phyloP scores from a whole-genome alignment of 2,113 vertebrate species.

The Hippocampus barbouri region DNA sequence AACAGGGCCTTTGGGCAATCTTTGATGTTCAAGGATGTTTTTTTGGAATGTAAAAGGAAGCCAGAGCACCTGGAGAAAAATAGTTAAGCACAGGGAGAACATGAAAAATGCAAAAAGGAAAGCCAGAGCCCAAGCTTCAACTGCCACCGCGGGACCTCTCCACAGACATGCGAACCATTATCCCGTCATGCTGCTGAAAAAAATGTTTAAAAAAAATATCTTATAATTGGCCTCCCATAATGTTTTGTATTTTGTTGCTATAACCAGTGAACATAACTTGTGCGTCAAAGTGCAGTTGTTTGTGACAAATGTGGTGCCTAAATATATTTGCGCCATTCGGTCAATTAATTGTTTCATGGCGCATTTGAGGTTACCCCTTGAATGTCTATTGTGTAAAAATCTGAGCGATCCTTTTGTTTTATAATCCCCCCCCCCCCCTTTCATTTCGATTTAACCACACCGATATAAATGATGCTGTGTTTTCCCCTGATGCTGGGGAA shows the following conservation, averaged over 20 bases:
- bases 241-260: neutral
- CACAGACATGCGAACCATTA: neutral
- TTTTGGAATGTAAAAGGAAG: too few species aligned
- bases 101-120: neutral
- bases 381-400: conserved; percentile 42
- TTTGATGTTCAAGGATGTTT: too few species aligned
- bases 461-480: neutral
- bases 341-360: conserved; percentile 8
- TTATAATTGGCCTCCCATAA: too few species aligned
- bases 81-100: neutral
- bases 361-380: conserved; percentile 35
- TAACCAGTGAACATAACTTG: neutral
- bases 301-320: neutral
- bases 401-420: conserved; percentile 45
- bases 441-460: conserved; percentile 28
- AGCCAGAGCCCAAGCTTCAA: neutral
- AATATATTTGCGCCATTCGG: neutral
- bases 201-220: too few species aligned
- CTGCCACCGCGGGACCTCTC: neutral
- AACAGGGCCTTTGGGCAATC: too few species aligned
- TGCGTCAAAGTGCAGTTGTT: neutral
- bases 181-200: too few species aligned
- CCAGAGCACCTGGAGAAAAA: too few species aligned
- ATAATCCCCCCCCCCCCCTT: conserved; percentile 15
- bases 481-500: conserved; percentile 22